Evolutionary conservation across 35 echinoderm and acorn worm species (phyloP), one percentile per base, ranked within the genome.

Genomic region (Lytechinus variegatus): DNA sequence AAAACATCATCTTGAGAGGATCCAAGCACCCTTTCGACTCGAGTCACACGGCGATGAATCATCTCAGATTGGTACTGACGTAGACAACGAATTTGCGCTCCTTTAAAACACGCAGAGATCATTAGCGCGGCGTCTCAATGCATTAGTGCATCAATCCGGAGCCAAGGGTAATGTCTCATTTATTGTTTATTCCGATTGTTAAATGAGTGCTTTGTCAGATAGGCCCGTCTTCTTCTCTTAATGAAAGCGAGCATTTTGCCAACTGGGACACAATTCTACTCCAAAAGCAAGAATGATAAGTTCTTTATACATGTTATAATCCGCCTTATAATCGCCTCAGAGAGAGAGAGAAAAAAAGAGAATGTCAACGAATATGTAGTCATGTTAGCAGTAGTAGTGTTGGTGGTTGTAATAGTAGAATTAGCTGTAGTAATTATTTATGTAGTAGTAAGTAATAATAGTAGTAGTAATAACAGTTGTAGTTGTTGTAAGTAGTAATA

Each of bases 131-230:
- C 66, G 66, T 79, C 66, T 79, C 21, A 19, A 79, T 79, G 14
- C 66, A 79, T 79, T 79, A 79, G 66, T 79, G 66, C 66, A 24
- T 79, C n/a, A 79, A 79, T 79, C 19, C 21, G 66, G 66, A 24
- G 66, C 66, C 66, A 16, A 16, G 21, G n/a, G 66, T 79, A 79
- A 79, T 79, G 66, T 79, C 8, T 79, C 66, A 24, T 79, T 14
- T 79, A n/a, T 79, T 79, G 66, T 79, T 79, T n/a, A 79, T 79
- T 79, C 66, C 66, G 66, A 79, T 79, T n/a, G 66, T 79, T 79
- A 79, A 79, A 79, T 79, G 19, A 79, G 0, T 79, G 66, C 66
- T 79, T 79, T 79, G 66, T 79, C 66, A 24, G 66, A n/a, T 24
- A 24, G 66, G 14, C 19, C 56, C 13, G 21, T 79, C 66, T 6